phyloP scores from a whole-genome alignment of 2,888 invertebrate genomes.

The Lissocephala sabroskyi region DNA sequence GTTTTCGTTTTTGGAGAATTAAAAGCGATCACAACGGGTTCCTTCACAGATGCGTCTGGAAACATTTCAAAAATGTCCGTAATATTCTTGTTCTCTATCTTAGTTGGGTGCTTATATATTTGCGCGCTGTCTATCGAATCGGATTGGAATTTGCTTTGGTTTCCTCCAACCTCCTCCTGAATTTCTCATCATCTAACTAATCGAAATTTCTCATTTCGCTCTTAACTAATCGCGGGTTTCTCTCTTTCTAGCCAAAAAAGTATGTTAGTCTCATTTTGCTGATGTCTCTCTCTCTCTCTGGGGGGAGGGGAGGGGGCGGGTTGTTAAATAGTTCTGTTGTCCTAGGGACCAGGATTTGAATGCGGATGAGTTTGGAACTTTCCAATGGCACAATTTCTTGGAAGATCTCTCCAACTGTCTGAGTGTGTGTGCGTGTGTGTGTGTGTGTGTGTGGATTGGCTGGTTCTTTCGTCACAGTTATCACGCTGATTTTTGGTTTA shows the following conservation, averaged over 20 bases:
- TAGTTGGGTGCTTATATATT: slow-evolving; percentile 7
- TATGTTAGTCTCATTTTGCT: no score
- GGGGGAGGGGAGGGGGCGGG: no score
- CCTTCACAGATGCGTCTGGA: slow-evolving; percentile 62
- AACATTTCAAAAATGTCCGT: slow-evolving; percentile 47
- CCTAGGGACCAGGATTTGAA: no score
- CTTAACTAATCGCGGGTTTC: no score
- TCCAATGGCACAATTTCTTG: no score
- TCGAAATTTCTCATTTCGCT: slow-evolving; percentile 8
- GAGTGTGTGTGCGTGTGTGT: slow-evolving; percentile 5
- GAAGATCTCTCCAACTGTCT: neutral
- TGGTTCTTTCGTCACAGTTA: slow-evolving; percentile 27
- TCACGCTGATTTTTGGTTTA: slow-evolving; percentile 24
- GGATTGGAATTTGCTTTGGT: neutral
- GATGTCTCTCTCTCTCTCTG: no score
- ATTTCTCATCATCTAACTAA: neutral
- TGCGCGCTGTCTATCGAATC: slow-evolving; percentile 6
- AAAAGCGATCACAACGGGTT: slow-evolving; percentile 67
- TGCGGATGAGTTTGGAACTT: no score
- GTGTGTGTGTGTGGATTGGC: slow-evolving; percentile 30
- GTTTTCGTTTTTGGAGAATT: slow-evolving; percentile 34
- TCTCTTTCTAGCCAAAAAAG: no score
- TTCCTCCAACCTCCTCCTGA: neutral
- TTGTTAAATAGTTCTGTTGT: no score
- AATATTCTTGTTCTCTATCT: slow-evolving; percentile 35